Evolutionary conservation across 2,797 vertebrate species (phyloP), one percentile per base, ranked within the genome.

Genomic region (Gallinago stenura): DNA sequence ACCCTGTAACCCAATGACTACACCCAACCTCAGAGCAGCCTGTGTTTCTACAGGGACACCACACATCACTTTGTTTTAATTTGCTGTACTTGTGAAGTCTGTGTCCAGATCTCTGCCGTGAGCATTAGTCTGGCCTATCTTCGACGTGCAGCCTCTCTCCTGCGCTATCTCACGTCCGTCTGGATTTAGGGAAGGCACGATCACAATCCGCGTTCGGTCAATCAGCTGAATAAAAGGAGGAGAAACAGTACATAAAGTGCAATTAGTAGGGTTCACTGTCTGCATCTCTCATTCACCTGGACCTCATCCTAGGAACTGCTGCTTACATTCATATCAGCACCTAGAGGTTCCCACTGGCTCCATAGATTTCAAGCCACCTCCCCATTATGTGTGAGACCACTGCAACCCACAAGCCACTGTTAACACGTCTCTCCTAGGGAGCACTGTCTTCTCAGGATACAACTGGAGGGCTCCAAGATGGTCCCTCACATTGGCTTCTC

Each of bases 111-210:
- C 99, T 96, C 98, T 99, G 94, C 98, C 98, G 0, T 96, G 98
- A 54, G 98, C 97, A 5, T 99, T 99, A 78, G 97, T 97, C 82
- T 97, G 95, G 75, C 99, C 99, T 14, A 71, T 96, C 43, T 89
- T 98, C 1, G 99, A 99, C 1, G 96, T 97, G 96, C 99, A 99
- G 91, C 99, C 98, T 73, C 98, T 98, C 97, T 99, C 99, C 77
- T 98, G 98, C 1, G 99, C 99, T 76, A 98, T 87, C 91, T 99
- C 99, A 10, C 99, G 98, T 9, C 99, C 99, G 2, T 99, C 99
- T 6, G 99, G 99, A 95, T 99, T 99, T 90, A 99, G 98, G 69
- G 98, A 99, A 16, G 99, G 99, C 79, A 99, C 98, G 53, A 99
- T 99, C 93, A 99, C 98, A 89, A 99, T 99, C 92, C 98, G 98